Evolutionary conservation across 2,888 invertebrate genomes (phyloP), one percentile per base, ranked within the genome.

Genomic region (Nasonovia ribisnigri): DNA sequence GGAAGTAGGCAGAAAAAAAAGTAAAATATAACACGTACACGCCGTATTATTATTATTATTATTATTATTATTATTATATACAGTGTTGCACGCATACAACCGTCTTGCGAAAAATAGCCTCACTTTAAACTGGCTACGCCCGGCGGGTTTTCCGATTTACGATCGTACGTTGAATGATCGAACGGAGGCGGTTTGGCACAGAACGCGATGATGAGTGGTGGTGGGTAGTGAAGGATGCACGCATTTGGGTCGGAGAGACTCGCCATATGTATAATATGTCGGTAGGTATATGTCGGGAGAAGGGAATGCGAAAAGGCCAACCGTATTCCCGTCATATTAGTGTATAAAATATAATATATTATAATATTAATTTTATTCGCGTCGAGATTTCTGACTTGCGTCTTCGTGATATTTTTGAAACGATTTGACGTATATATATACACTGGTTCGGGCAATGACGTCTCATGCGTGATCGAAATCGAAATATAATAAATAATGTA

Each of bases 111-210:
- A 89, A 93, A 93, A 93, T 89, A 84, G 77, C 93, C 24, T 54
- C 46, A 46, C 89, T 46, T 93, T 89, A 93, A 57, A 84, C 43
- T 43, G n/a, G 54, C 92, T 88, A 92, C 89, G 89, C 36, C 84
- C 84, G 77, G 10, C 57, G 89, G 43, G 29, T 89, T 84, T 93
- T 89, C 43, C 88, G n/a, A 84, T 93, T 93, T 93, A 93, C 93
- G 89, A 93, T 89, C 84, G 89, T 57, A 89, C 89, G 93, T 93
- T 89, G 57, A 84, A 57, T 57, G 93, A 93, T 89, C 88, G 93
- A 60, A 84, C 36, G 84, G 84, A n/a, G 89, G 54, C 43, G 92
- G 57, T 92, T 84, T 86, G 48, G 5, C 87, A 48, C 42, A 42
- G 42, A 4, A 3, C 24, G 42, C 1, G 36, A 26, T 1, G 88